Conservation (phyloP, 1,140 invertebrate genomes). For the Chionoecetes opilio region DNA sequence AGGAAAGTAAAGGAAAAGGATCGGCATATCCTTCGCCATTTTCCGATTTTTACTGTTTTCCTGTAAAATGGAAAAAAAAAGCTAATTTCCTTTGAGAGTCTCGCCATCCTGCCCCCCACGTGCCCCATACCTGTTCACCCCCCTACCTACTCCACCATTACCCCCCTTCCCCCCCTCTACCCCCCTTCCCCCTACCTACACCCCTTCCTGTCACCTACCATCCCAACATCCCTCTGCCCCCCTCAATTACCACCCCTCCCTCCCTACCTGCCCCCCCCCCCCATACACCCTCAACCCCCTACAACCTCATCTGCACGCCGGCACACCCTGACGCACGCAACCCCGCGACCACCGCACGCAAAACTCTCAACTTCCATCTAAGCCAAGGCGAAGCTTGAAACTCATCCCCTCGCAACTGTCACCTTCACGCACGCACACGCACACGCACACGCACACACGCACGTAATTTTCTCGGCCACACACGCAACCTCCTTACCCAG, state of each 20-base stretch:
- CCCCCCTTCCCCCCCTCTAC: too few species aligned
- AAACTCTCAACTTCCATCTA: neutral
- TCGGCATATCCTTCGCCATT: neutral
- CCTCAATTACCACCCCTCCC: neutral
- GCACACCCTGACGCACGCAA: too few species aligned
- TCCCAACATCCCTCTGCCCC: too few species aligned
- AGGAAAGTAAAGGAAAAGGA: neutral
- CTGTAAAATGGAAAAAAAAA: neutral
- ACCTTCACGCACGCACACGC: neutral
- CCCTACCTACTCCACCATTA: too few species aligned
- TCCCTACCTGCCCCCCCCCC: neutral
- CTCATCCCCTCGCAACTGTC: neutral
- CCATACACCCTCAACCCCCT: neutral
- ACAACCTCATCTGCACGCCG: too few species aligned
- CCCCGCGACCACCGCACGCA: too few species aligned
- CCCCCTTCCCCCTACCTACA: too few species aligned
- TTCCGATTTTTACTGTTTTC: neutral
- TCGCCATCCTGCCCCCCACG: neutral
- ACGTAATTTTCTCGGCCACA: neutral
- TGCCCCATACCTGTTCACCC: too few species aligned
- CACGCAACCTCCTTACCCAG: neutral
- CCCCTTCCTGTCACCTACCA: too few species aligned
- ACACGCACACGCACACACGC: slow-evolving; percentile 10
- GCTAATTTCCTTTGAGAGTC: neutral
- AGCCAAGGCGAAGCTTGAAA: neutral